phyloP scores from a whole-genome alignment of 2,113 vertebrate genomes.

The Cyanistes caeruleus region DNA sequence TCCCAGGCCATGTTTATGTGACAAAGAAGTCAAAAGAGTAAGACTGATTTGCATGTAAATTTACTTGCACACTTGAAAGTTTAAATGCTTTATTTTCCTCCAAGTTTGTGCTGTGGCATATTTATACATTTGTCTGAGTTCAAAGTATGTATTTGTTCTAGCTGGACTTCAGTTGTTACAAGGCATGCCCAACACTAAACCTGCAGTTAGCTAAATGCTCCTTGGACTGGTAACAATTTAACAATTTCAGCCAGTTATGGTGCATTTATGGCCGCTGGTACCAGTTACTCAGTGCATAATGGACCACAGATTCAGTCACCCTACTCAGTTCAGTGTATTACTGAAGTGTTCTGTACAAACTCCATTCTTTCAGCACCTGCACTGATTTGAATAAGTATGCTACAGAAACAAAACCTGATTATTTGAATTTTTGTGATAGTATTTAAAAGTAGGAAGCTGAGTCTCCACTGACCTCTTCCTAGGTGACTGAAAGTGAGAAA shows the following conservation, averaged over 20 bases:
- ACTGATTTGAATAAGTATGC: not conserved
- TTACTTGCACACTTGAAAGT: not conserved
- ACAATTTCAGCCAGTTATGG: not conserved
- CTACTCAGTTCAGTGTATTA: not conserved
- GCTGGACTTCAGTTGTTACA: not conserved
- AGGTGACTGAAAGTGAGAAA: not conserved
- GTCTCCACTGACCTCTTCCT: not conserved
- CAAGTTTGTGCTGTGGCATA: not conserved
- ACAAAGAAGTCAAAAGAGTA: not conserved
- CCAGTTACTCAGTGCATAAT: not conserved
- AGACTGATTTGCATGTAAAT: not conserved
- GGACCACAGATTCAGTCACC: not conserved
- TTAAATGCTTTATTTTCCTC: not conserved
- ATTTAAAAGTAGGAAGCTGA: not conserved
- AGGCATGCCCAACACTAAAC: not conserved
- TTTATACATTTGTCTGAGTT: not conserved
- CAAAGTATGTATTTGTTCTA: not conserved
- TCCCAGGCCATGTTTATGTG: not conserved
- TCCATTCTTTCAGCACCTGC: not conserved
- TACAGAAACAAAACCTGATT: not conserved
- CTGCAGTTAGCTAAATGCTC: not conserved
- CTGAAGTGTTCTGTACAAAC: not conserved
- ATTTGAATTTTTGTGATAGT: not conserved
- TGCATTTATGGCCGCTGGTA: not conserved
- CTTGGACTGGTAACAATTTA: not conserved